Base-by-base conservation (phyloP, 2,888 invertebrate genomes). In the Spilarctia lutea region DNA sequence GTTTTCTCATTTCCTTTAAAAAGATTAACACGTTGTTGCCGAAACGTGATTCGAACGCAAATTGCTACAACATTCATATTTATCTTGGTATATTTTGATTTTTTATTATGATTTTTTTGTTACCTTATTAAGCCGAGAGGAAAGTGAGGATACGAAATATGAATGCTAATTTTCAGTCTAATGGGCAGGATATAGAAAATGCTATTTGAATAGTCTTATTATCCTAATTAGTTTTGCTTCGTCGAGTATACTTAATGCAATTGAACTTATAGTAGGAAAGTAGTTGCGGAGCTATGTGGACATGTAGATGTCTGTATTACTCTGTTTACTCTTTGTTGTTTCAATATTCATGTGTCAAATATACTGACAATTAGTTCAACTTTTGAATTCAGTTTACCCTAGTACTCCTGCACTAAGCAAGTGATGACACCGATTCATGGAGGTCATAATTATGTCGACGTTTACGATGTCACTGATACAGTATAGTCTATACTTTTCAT, bases 1-100 rank as follows among this genome's bases (percentile, higher is more conserved):
- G 89, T 92, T 92, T 91, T 91, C 92, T 91, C 92, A 92, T 93
- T 93, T 93, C 92, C 92, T 90, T 87, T 83, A 90, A 91, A 92
- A 92, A 93, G 92, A 92, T 93, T 92, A 93, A 92, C 92, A 93
- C 92, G 92, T 89, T 88, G 89, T 87, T 82, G 83, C 70, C 63
- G 70, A 77, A 81, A 91, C 92, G 92, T 92, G 92, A 91, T 86
- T 86, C 71, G 89, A 83, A 86, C 87, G 77, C 87, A 86, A 91
- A 90, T 88, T 87, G 76, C 75, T 86, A 85, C 83, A 68, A 72
- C 84, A 86, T 88, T 89, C 88, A 85, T 88, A 88, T 89, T 90
- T 85, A 87, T 88, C 85, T 84, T 78, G 77, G 69, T 68, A 45
- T 42, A 72, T 70, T 84, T 79, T 76, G 68, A 68, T 79, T 75